These are phyloP conservation scores for Lymantria monacha DNA, from an alignment of 2,888 invertebrate genomes.

Conservation along the genomic window DNA sequence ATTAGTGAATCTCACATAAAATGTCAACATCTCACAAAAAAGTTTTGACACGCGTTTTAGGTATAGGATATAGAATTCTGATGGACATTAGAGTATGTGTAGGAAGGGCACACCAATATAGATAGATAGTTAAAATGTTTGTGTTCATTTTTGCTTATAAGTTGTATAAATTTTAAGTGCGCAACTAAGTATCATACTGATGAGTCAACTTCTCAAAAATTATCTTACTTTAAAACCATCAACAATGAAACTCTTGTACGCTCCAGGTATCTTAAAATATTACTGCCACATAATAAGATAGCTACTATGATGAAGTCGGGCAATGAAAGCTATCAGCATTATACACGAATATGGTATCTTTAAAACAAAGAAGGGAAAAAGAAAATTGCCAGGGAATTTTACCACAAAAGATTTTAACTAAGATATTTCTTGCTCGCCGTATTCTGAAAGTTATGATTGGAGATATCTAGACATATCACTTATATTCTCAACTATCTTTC, in stretches of 20 bases:
- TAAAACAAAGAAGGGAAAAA: constrained; percentile 57
- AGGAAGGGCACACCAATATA: no score
- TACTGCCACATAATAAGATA: constrained; percentile 19
- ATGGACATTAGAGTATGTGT: no score
- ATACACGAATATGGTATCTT: constrained; percentile 49
- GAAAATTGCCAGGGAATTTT: constrained; percentile 56
- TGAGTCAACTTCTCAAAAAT: not conserved
- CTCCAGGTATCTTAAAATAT: constrained; percentile 4
- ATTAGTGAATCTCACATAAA: no score
- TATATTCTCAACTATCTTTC: no score
- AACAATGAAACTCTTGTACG: not conserved
- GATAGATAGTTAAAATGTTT: no score
- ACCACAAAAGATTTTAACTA: constrained; percentile 46
- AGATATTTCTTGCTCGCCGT: constrained; percentile 41
- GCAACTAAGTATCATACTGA: not conserved
- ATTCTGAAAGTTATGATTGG: no score
- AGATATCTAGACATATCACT: no score
- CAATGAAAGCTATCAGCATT: constrained; percentile 51
- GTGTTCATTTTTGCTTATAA: not conserved
- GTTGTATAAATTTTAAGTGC: not conserved
- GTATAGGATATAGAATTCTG: no score
- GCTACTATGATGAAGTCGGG: constrained; percentile 15
- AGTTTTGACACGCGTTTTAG: no score
- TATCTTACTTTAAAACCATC: not conserved
- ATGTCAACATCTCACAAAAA: not conserved